phyloP scores from a whole-genome alignment of 1,140 invertebrate species.

The Cardiocondyla obscurior region DNA sequence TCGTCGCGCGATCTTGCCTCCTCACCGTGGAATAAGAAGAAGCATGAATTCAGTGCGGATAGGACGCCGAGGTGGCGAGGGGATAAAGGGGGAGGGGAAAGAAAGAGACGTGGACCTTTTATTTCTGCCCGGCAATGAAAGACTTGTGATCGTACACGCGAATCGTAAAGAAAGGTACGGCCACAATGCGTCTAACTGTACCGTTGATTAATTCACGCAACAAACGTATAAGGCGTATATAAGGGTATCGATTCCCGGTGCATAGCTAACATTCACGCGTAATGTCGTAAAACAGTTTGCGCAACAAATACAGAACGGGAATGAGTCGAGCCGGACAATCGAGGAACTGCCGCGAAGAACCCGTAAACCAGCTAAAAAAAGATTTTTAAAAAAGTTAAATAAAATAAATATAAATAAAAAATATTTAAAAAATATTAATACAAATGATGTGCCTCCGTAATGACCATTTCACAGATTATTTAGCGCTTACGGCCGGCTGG shows the following conservation, averaged over 20 bases:
- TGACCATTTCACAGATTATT: neutral
- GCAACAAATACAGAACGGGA: neutral
- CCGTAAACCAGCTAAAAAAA: neutral
- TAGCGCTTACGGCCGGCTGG: neutral
- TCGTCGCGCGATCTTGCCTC: slow-evolving; percentile 45
- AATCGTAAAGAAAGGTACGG: slow-evolving; percentile 30
- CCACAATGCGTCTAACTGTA: slow-evolving; percentile 32
- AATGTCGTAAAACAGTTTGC: neutral
- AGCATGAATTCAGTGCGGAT: neutral
- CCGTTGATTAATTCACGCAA: slow-evolving; percentile 30
- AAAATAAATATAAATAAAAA: neutral
- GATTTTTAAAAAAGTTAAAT: no score
- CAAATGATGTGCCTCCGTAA: neutral
- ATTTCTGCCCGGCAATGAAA: slow-evolving; percentile 40
- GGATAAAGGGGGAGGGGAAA: neutral
- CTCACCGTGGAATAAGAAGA: neutral
- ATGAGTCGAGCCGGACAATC: neutral
- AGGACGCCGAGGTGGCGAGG: neutral
- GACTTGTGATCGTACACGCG: slow-evolving; percentile 30
- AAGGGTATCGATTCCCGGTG: neutral
- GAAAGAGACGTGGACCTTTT: slow-evolving; percentile 29
- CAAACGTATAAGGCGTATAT: neutral
- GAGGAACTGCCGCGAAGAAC: neutral
- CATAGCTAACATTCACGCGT: neutral
- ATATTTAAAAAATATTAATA: neutral